These are phyloP conservation scores for Petromus typicus DNA, from an alignment of 2,113 vertebrate genomes.

Conservation along the genomic window DNA sequence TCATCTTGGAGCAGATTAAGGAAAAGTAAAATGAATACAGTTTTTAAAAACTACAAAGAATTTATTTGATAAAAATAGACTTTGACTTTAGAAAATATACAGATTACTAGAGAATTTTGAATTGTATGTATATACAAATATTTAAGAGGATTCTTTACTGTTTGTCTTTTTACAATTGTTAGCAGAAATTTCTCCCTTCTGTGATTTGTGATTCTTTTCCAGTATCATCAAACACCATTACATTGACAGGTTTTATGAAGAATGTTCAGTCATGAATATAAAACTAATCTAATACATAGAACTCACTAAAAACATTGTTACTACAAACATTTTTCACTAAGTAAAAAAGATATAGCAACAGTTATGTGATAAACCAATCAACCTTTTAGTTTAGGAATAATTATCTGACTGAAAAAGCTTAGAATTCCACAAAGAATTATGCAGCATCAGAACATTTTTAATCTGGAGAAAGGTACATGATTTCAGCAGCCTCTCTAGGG, in stretches of 20 bases:
- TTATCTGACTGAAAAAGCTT: neutral
- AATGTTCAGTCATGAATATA: neutral
- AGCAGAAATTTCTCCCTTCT: neutral
- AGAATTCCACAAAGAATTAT: neutral
- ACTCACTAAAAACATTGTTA: neutral
- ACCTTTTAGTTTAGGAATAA: neutral
- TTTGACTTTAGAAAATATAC: constrained; percentile 56
- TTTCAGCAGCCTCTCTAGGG: neutral
- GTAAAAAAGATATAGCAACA: neutral
- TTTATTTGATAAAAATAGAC: constrained; percentile 5
- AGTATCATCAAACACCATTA: constrained; percentile 31
- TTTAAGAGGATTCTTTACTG: constrained; percentile 22
- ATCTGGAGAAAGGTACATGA: neutral
- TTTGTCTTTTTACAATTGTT: neutral
- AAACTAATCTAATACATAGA: constrained; percentile 50
- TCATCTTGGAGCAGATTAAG: constrained; percentile 11
- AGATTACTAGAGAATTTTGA: constrained; percentile 1
- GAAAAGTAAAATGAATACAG: constrained; percentile 16
- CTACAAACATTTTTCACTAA: neutral
- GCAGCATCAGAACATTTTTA: constrained; percentile 3
- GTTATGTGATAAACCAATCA: neutral
- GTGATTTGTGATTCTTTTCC: constrained; percentile 56
- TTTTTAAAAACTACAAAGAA: neutral
- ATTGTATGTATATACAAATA: neutral
- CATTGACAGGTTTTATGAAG: neutral